Base-by-base conservation (phyloP, 2,113 vertebrate genomes). In the Callipepla squamata region DNA sequence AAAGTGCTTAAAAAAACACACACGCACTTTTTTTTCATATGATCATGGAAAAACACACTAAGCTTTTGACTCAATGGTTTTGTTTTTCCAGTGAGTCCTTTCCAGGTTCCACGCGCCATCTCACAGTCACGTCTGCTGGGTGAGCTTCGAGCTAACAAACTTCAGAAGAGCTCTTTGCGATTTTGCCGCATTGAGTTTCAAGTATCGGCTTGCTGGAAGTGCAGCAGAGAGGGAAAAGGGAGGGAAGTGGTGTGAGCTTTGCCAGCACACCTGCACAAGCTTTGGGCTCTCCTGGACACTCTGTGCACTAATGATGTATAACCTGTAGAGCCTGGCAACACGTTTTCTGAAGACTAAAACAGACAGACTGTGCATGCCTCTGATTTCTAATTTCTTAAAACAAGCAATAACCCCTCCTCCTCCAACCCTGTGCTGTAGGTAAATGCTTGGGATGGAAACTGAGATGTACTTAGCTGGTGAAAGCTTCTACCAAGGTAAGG, bases 181-280 rank as follows among this genome's bases (percentile, higher is more conserved):
- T 80, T 95, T 85, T 97, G 94, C 95, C 94, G 92, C 91, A 93
- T 84, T 1, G 15, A 87, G 83, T 96, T 94, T 96, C 93, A 97
- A 96, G 96, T 96, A 94, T 89, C 87, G 7, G 95, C 93, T 97
- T 97, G 83, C 59, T 95, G 94, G 80, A 96, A 97, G 91, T 28
- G n/a, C 30, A 5, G 72, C 4, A 3, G 84, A 91, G 93, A 92
- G 66, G 92, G 94, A 85, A 83, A 90, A 96, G 81, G 90, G 76
- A 95, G 92, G 88, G 90, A 88, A n/a, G 76, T 11, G 65, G 87
- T 6, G 65, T 0, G 15, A 90, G 75, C 95, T 96, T 94, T 96
- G 94, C 97, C 97, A 97, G 89, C 95, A 96, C 82, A 96, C 95
- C 81, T 93, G 86, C 85, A 97, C 92, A 96, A 97, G 92, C 90